Conservation (phyloP, 2,113 vertebrate genomes). For the Entelurus aequoreus region DNA sequence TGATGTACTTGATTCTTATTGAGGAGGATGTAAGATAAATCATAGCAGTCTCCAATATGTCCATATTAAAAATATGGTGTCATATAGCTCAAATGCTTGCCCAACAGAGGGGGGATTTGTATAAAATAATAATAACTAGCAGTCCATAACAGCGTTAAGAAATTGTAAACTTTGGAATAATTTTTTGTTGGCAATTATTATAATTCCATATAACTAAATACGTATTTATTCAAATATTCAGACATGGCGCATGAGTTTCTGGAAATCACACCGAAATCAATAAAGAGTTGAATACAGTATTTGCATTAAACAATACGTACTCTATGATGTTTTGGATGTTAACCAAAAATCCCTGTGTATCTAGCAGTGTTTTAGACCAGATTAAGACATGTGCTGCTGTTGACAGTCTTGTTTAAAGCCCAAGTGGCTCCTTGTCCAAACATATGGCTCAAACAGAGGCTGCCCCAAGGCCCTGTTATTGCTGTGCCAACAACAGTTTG, state of each 20-base stretch:
- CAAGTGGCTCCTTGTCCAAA: constrained; percentile 68
- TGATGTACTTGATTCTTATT: constrained; percentile 19
- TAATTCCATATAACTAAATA: too few species aligned
- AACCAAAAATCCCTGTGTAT: constrained; percentile 19
- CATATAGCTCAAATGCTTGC: not conserved
- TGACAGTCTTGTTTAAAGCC: constrained; percentile 58
- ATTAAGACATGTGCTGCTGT: constrained; percentile 41
- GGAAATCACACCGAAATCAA: not conserved
- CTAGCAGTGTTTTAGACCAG: constrained; percentile 39
- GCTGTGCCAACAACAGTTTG: constrained; percentile 74
- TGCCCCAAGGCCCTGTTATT: constrained; percentile 67
- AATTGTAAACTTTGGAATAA: too few species aligned
- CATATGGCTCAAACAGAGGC: constrained; percentile 68
- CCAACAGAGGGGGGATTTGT: not conserved
- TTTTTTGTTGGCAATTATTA: too few species aligned
- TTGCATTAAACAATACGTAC: constrained; percentile 9
- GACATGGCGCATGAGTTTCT: not conserved
- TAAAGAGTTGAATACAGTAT: not conserved
- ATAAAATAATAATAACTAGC: not conserved
- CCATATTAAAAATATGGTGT: constrained; percentile 6
- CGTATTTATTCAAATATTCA: too few species aligned
- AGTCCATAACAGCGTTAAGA: too few species aligned
- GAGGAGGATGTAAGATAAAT: constrained; percentile 17
- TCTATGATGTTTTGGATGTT: not conserved
- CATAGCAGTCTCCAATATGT: not conserved